Base-by-base conservation (phyloP, 2,113 vertebrate species). In the Oxyruncus cristatus region DNA sequence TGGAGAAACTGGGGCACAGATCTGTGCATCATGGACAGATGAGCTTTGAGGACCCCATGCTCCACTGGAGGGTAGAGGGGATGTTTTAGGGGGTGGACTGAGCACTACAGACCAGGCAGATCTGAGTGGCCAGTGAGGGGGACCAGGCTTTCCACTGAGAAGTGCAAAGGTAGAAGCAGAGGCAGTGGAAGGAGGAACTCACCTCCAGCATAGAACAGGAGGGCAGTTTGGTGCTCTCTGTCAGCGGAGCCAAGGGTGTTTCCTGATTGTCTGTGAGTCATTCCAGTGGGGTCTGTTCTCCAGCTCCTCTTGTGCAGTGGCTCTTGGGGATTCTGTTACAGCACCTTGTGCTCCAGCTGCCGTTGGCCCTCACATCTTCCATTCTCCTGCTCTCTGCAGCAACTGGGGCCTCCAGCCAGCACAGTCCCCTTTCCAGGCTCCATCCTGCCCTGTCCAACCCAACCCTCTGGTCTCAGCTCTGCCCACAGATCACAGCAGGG, bases 331-430 rank as follows among this genome's bases (percentile, higher is more conserved):
- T 55, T 35, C 27, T 12, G 47, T 18, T 32, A 70, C 76, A 74
- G 66, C 50, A 50, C 22, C 73, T 52, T 28, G 35, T 6, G 10
- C 32, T n/a, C 39, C 27, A 46, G 37, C 42, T 52, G 55, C 55
- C 21, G 2, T 18, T 7, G 9, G 7, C 13, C 17, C 19, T 63
- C 42, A 16, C 41, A 37, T 46, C 59, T 41, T 55, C 73, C 65
- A 32, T 55, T 70, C 70, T 17, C 8, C 9, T 4, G 15, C 37
- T 76, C 42, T 32, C 35, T 20, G 19, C 82, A 63, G 58, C 18
- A 19, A 0, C 0, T 1, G 17, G 13, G 23, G 18, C 52, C 66
- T 58, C 32, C 66, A 33, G 33, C 33, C 12, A 8, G 55, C 46
- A 30, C 24, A n/a, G 26, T 2, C 26, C 53, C 44, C 50, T 39